Percentiles rank a stretch among this genome's conserved stretches.
Conservation (phyloP, 2,888 invertebrate genomes). For the Diploptera punctata region DNA sequence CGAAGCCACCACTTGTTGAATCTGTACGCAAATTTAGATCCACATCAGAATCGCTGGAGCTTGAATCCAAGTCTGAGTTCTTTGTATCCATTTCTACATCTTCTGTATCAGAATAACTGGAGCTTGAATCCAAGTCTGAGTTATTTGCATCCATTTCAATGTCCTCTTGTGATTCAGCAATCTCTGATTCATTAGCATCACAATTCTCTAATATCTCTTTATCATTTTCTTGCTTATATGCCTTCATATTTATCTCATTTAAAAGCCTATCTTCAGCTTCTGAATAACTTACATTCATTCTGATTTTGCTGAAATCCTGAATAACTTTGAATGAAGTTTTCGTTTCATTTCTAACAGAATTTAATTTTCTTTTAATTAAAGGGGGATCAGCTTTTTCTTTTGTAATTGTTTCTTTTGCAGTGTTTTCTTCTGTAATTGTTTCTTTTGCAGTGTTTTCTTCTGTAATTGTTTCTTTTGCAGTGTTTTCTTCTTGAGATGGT, state of each 20-base stretch:
- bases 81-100: conserved; percentile 54
- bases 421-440: not conserved
- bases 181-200: no score
- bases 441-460: not conserved
- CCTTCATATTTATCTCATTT: no score
- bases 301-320: conserved; percentile 85
- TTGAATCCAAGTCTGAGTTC: conserved; percentile 65
- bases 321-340: conserved; percentile 61
- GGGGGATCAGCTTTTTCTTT: conserved; percentile 32
- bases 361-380: conserved; percentile 54
- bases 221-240: no score
- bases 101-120: conserved; percentile 43
- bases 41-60: conserved; percentile 72
- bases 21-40: conserved; percentile 54
- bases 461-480: not conserved
- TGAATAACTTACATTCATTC: conserved; percentile 70
- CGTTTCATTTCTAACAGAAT: conserved; percentile 48
- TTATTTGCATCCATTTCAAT: no score
- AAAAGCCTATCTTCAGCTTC: not conserved
- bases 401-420: not conserved
- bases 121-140: no score
- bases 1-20: conserved; percentile 57
- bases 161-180: no score
- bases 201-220: no score
- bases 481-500: no score